phyloP scores from a whole-genome alignment of 2,113 vertebrate species.

The Phainopepla nitens region DNA sequence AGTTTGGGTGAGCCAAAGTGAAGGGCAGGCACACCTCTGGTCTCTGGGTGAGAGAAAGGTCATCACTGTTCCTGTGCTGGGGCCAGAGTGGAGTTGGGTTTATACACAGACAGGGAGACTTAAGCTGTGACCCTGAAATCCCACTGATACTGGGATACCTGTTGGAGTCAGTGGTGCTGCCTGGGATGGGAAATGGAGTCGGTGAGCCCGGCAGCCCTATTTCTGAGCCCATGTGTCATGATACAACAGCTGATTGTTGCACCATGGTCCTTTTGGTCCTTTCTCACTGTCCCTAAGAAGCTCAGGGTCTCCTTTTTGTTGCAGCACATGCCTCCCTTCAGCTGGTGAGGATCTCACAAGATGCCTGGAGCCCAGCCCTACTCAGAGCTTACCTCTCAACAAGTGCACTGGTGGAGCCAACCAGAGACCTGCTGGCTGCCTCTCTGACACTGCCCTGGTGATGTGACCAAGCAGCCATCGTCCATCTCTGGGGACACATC shows the following conservation, averaged over 20 bases:
- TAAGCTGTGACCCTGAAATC: background rate
- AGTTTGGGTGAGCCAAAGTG: background rate
- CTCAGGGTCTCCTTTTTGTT: background rate
- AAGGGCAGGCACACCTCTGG: background rate
- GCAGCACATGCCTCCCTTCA: background rate
- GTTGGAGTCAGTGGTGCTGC: background rate
- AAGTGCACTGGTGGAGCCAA: conserved; percentile 7
- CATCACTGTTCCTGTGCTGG: background rate
- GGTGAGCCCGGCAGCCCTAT: background rate
- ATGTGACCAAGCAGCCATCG: background rate
- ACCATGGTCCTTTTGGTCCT: background rate
- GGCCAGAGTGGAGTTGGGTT: background rate
- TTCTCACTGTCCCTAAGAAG: background rate
- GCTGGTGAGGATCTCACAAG: background rate
- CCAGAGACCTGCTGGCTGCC: conserved; percentile 28
- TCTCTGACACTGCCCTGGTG: background rate
- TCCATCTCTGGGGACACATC: background rate
- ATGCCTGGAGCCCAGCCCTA: conserved; percentile 34
- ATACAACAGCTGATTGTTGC: background rate
- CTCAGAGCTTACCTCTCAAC: conserved; percentile 54
- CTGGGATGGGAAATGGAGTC: background rate
- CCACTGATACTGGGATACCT: background rate
- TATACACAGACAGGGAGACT: background rate
- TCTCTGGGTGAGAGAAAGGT: background rate
- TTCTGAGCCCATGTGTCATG: background rate